Conservation (phyloP, 2,113 vertebrate species). For the Pomatostomus ruficeps region DNA sequence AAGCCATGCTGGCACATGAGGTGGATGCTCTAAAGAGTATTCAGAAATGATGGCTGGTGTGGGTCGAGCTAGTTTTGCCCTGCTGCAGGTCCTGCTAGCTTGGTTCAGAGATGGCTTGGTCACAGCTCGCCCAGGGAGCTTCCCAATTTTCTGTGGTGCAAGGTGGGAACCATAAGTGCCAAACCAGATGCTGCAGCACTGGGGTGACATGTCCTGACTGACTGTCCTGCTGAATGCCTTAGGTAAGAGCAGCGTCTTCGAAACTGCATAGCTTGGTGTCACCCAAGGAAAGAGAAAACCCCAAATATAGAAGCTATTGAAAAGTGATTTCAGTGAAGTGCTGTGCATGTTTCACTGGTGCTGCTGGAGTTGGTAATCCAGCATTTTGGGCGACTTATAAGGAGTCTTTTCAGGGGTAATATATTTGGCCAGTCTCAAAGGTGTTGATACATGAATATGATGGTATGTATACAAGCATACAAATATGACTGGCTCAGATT, state of each 20-base stretch:
- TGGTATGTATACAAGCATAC: not conserved
- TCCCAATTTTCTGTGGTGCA: not conserved
- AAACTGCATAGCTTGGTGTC: not conserved
- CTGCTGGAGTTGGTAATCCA: not conserved
- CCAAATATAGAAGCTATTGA: not conserved
- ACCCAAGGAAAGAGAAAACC: not conserved
- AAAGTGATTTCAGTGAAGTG: not conserved
- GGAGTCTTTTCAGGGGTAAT: not conserved
- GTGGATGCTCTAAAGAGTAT: not conserved
- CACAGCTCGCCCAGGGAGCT: not conserved
- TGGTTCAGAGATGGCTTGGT: not conserved
- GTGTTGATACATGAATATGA: not conserved
- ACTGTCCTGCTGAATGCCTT: not conserved
- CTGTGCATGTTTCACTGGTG: not conserved
- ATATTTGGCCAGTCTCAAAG: not conserved
- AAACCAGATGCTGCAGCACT: not conserved
- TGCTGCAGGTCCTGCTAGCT: not conserved
- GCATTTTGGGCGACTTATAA: not conserved
- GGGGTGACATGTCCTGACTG: not conserved
- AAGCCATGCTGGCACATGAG: not conserved
- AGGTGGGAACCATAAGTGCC: not conserved
- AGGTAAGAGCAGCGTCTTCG: fast-evolving
- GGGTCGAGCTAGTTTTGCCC: not conserved
- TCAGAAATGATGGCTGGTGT: not conserved
- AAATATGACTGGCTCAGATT: not conserved